Base-by-base conservation (phyloP, 1,140 invertebrate species). In the Thrips palmi region DNA sequence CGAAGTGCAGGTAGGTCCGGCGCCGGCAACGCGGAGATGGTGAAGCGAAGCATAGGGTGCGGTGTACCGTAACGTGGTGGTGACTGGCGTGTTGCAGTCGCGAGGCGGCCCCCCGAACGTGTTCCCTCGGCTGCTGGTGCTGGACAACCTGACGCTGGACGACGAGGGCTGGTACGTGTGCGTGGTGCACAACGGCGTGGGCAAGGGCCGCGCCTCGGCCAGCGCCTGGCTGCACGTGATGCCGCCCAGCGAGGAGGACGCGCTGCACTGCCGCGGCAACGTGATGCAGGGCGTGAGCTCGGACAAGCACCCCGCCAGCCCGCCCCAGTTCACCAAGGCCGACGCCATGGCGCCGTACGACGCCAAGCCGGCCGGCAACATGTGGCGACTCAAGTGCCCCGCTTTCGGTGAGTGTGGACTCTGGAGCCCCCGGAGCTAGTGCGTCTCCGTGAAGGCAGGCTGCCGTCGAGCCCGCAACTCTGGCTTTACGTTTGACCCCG, bases 81-180 rank as follows among this genome's bases (percentile, higher is more conserved):
- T 22, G 15, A 32, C 15, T 18, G 10, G 5, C 2, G n/a, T 28
- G 20, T 37, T 45, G 21, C 19, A 45, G 34, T 32, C 18, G 19
- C 31, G 29, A 42, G 40, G 31, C 25, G 14, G 41, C 18, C 23
- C 20, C 20, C 22, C 19, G n/a, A 31, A 75, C 48, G n/a, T n/a
- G n/a, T n/a, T n/a, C n/a, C 70, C 72, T 1, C 71, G 88, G 55
- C 54, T 74, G 10, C 54, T 92, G 8, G 65, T 68, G 8, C 51
- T 96, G 10, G 63, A 67, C 30, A 91, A 93, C 53, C 75, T 92
- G 0, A 87, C 79, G 0, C 62, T 74, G 36, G 70, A 76, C 23
- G 77, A 91, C 47, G 77, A 84, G 51, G 89, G 87, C 1, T 91
- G 81, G 81, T 96, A 94, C 51, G 79, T 81, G 0, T 97, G 89